Percentiles rank a stretch among this genome's conserved stretches.
Evolutionary conservation across 2,888 invertebrate species (phyloP).

Genomic region (Apodemia hepburni): DNA sequence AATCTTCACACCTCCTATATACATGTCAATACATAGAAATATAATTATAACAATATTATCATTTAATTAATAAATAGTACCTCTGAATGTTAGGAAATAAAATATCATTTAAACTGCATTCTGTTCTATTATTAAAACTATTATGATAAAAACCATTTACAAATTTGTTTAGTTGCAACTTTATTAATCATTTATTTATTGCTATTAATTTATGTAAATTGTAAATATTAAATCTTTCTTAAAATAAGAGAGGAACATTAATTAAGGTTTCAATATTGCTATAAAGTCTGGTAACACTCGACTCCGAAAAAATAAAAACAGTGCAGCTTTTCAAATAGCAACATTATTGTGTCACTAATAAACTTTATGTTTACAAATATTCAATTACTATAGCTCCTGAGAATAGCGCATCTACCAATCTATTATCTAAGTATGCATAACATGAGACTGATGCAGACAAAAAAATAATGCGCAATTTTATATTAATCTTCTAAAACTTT

Average conservation of each 20-base stretch:
- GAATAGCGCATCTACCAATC: slow-evolving; percentile 78
- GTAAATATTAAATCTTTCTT: slow-evolving; percentile 80
- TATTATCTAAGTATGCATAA: slow-evolving; percentile 65
- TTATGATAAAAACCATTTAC: slow-evolving; percentile 76
- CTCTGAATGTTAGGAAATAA: slow-evolving; percentile 82
- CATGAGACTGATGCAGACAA: slow-evolving; percentile 38
- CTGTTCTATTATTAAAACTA: slow-evolving; percentile 78
- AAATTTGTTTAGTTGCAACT: slow-evolving; percentile 74
- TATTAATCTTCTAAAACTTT: slow-evolving; percentile 48
- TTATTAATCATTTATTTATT: slow-evolving; percentile 72
- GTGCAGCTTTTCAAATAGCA: slow-evolving; percentile 79
- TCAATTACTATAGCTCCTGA: slow-evolving; percentile 61
- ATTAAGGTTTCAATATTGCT: slow-evolving; percentile 76
- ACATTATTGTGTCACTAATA: slow-evolving; percentile 43
- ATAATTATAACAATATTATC: slow-evolving; percentile 81
- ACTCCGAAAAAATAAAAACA: slow-evolving; percentile 64
- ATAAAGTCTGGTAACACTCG: slow-evolving; percentile 70
- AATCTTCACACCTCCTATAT: slow-evolving; percentile 64
- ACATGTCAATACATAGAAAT: slow-evolving; percentile 80
- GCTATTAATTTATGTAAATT: slow-evolving; percentile 75
- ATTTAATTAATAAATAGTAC: slow-evolving; percentile 81
- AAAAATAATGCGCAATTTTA: slow-evolving; percentile 41
- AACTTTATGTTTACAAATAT: slow-evolving; percentile 42
- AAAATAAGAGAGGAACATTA: slow-evolving; percentile 80
- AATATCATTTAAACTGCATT: slow-evolving; percentile 71